Evolutionary conservation across 2,797 vertebrate genomes (phyloP), one percentile per base, ranked within the genome.

Genomic region (Phrynocephalus forsythii): DNA sequence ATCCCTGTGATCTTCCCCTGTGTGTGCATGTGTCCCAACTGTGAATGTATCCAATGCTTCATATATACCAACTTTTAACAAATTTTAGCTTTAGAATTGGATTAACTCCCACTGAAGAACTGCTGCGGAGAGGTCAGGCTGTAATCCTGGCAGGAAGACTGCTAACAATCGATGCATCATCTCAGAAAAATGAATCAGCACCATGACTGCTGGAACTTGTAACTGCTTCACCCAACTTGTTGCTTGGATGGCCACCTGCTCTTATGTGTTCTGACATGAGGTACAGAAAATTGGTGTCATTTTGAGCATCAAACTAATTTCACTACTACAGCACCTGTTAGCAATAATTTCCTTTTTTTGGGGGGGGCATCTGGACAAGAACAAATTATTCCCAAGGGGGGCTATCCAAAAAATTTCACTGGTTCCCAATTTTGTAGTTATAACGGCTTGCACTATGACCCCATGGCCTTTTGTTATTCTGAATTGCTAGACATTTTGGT

Each of bases 271-370:
- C 92, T 90, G 89, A 86, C 0, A 15, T 11, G 63, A 76, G 78
- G 88, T 50, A n/a, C 33, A 60, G 86, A 83, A 85, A 94, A 93
- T 89, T 92, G 66, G 84, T 94, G 88, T 92, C 76, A 90, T 85
- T 80, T 5, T 4, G 18, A 8, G 38, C 1, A 67, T 84, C 84
- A 90, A 84, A 78, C 81, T 89, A 95, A 93, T 93, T 93, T 94
- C 91, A 94, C 91, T 88, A 95, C 89, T 94, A 91, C 84, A 89
- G 90, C 91, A 92, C 89, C 90, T 94, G 77, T 93, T 90, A 88
- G 87, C 67, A 89, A 84, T 89, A 91, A 94, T 88, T 91, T 90
- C 87, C 69, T 80, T 92, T 89, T 92, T 71, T 78, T 44, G 38
- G n/a, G n/a, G n/a, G n/a, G n/a, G n/a, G 82, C 92, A 87, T 73